A percentile compares a stretch with the other conserved stretches of the same genome.
These are phyloP conservation scores for Urocyon cinereoargenteus DNA, from an alignment of 2,797 vertebrate species.

Conservation along the genomic window DNA sequence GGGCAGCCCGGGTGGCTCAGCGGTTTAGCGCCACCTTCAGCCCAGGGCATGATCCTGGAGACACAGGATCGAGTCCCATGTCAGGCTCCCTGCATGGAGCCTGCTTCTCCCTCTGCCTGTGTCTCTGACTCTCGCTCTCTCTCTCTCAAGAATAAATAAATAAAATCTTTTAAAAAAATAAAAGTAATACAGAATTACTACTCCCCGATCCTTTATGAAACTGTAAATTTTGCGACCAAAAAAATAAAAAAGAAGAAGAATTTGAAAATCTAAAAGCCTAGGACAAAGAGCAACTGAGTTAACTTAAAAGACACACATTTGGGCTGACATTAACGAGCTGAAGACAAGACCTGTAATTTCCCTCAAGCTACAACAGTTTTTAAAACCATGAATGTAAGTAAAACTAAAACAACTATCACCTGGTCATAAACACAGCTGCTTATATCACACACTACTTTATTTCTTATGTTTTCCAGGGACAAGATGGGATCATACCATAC, in stretches of 20 bases:
- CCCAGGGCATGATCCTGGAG: too few species aligned
- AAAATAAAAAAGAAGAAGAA: neutral
- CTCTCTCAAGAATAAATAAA: too few species aligned
- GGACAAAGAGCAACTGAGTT: conserved; percentile 19
- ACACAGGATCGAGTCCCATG: too few species aligned
- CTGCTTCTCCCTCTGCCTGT: too few species aligned
- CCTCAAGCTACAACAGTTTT: neutral
- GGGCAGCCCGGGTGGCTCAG: too few species aligned
- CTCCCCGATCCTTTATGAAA: neutral
- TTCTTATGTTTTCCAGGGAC: neutral
- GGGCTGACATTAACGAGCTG: neutral
- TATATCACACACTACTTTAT: neutral
- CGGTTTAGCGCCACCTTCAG: too few species aligned
- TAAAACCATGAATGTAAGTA: neutral
- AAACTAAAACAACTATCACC: neutral
- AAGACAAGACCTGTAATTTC: neutral
- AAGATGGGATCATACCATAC: neutral
- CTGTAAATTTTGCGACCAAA: neutral
- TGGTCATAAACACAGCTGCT: neutral
- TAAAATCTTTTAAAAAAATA: too few species aligned
- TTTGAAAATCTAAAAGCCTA: conserved; percentile 10
- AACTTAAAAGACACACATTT: neutral
- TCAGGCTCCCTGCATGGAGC: too few species aligned
- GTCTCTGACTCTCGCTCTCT: too few species aligned
- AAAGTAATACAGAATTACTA: neutral